phyloP scores from a whole-genome alignment of 64 coral and sea anemone species.

The Actinia tenebrosa region DNA sequence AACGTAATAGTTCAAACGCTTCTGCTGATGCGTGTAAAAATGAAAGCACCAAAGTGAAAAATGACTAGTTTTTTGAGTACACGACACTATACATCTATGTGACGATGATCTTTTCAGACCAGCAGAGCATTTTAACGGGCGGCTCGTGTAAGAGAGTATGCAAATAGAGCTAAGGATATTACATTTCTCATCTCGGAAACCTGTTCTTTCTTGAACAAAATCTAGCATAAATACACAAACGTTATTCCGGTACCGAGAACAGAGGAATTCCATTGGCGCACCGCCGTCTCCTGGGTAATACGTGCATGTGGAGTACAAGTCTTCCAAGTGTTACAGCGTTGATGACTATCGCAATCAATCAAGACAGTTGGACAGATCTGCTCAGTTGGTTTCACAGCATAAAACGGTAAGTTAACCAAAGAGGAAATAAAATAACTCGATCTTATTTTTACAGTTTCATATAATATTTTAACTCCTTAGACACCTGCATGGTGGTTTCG shows the following conservation, averaged over 20 bases:
- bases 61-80: no score
- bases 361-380: neutral
- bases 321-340: neutral
- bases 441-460: no score
- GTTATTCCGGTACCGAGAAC: neutral
- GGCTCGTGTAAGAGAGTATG: neutral
- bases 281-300: neutral
- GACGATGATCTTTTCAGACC: neutral
- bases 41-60: no score
- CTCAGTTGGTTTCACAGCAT: neutral
- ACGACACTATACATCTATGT: no score
- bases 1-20: no score
- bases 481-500: neutral
- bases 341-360: neutral
- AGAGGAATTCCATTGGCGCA: neutral
- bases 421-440: no score
- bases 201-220: slow-evolving; percentile 25
- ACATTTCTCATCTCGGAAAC: slow-evolving; percentile 11
- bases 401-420: no score
- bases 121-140: neutral
- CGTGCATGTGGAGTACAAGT: neutral
- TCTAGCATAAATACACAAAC: slow-evolving; percentile 3
- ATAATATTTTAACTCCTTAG: neutral
- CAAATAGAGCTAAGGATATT: slow-evolving; percentile 9
- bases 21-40: no score